phyloP scores from a whole-genome alignment of 1,140 invertebrate genomes.

The Triops cancriformis region DNA sequence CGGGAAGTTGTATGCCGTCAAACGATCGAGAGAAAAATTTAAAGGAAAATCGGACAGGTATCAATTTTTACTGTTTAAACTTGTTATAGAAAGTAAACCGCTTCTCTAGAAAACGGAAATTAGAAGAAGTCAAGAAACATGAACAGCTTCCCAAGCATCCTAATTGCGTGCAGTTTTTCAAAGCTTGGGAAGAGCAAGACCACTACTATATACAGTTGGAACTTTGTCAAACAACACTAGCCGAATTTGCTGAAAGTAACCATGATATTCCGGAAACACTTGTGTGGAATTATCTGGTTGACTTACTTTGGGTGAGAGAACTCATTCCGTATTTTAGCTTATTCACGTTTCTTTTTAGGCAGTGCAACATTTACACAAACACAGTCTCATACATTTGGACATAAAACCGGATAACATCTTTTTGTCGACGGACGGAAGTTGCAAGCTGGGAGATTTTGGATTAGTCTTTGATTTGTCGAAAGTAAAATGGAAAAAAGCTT shows the following conservation, averaged over 20 bases:
- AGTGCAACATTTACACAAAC: slow-evolving; percentile 55
- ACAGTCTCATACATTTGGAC: slow-evolving; percentile 61
- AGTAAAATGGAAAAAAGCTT: slow-evolving; percentile 36
- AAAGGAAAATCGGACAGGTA: slow-evolving; percentile 51
- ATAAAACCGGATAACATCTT: slow-evolving; percentile 71
- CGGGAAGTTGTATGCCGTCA: slow-evolving; percentile 57
- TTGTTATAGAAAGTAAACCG: background rate
- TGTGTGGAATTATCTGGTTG: slow-evolving; percentile 48
- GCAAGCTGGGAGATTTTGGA: slow-evolving; percentile 67
- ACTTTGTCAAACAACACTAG: slow-evolving; percentile 47
- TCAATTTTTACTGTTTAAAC: background rate
- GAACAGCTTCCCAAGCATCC: slow-evolving; percentile 55
- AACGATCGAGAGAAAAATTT: slow-evolving; percentile 53
- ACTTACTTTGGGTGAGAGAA: slow-evolving; percentile 43
- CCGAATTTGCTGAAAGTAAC: slow-evolving; percentile 40
- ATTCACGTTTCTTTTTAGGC: slow-evolving; percentile 40
- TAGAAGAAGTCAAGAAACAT: slow-evolving; percentile 61
- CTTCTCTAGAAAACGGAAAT: slow-evolving; percentile 41
- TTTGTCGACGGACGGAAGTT: slow-evolving; percentile 48
- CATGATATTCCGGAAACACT: slow-evolving; percentile 44
- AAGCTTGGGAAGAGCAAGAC: slow-evolving; percentile 65
- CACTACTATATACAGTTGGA: slow-evolving; percentile 64
- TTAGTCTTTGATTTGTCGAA: slow-evolving; percentile 55
- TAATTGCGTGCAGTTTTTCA: slow-evolving; percentile 57
- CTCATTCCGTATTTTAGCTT: slow-evolving; percentile 26